Conservation (phyloP, 2,888 invertebrate species). For the Onthophagus sagittarius region DNA sequence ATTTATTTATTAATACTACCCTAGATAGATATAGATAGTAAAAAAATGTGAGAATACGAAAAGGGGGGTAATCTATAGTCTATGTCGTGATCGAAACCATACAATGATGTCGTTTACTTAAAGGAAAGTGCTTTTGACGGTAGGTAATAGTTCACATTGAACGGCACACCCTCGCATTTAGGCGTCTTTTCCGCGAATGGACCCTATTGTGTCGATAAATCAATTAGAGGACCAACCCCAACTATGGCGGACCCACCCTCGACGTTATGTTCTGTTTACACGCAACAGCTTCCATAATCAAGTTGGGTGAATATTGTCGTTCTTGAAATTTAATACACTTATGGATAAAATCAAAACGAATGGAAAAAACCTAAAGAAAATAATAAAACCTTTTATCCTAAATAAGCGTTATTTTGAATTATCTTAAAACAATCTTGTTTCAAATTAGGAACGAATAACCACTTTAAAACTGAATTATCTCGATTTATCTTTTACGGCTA, state of each 20-base stretch:
- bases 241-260: slow-evolving; percentile 19
- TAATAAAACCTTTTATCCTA: not conserved
- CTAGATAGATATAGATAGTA: no score
- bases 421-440: not conserved
- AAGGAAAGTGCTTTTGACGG: not conserved
- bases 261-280: slow-evolving; percentile 17
- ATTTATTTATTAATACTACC: not conserved
- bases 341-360: not conserved
- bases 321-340: not conserved
- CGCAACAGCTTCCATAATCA: slow-evolving; percentile 15
- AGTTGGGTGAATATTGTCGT: not conserved
- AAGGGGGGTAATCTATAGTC: no score
- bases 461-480: slow-evolving; percentile 1
- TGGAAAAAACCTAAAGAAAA: not conserved
- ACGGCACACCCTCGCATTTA: slow-evolving; percentile 4
- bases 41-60: no score
- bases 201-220: slow-evolving; percentile 33
- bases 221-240: slow-evolving; percentile 35
- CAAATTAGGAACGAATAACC: not conserved
- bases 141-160: not conserved
- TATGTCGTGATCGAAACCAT: not conserved
- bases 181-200: slow-evolving; percentile 25
- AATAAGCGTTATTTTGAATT: not conserved
- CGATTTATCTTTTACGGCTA: slow-evolving; percentile 11
- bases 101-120: not conserved